A percentile compares a stretch with the other conserved stretches of the same genome.
phyloP scores from a whole-genome alignment of 2,113 vertebrate genomes.

The Dolichotis patagonum region DNA sequence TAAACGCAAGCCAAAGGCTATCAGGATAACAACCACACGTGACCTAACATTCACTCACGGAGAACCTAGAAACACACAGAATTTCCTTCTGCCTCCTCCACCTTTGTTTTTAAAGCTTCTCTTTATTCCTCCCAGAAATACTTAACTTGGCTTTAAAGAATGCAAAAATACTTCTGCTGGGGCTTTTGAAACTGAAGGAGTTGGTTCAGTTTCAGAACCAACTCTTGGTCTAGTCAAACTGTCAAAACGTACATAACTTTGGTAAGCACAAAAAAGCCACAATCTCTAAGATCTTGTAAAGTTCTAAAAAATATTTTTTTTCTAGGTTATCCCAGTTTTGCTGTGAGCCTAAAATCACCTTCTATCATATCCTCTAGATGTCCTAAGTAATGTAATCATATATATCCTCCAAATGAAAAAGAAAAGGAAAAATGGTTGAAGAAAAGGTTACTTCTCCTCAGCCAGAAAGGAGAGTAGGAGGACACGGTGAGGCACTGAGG shows the following conservation, averaged over 20 bases:
- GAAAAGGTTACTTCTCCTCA: conserved; percentile 22
- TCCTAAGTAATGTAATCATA: not conserved
- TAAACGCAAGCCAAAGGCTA: conserved; percentile 33
- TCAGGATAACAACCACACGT: conserved; percentile 41
- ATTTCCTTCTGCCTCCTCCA: conserved; percentile 24
- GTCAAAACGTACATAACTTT: not conserved
- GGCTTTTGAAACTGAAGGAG: not conserved
- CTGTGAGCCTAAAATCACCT: not conserved
- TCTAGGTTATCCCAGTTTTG: not conserved
- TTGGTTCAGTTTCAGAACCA: not conserved
- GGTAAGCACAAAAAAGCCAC: conserved; percentile 23
- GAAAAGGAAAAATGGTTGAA: not conserved
- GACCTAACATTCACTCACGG: not conserved
- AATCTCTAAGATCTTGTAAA: conserved; percentile 20
- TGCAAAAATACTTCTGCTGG: not conserved
- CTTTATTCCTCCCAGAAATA: conserved; percentile 54
- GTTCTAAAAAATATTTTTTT: not conserved
- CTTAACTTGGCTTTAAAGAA: conserved; percentile 46
- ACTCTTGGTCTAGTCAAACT: conserved; percentile 10
- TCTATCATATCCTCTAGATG: not conserved
- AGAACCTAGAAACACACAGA: conserved; percentile 23
- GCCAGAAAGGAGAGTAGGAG: conserved; percentile 15
- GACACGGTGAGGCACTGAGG: not conserved
- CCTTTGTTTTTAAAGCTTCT: not conserved
- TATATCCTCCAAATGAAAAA: not conserved